Base-by-base conservation (phyloP, 2,797 vertebrate genomes). In the Leuciscus waleckii region DNA sequence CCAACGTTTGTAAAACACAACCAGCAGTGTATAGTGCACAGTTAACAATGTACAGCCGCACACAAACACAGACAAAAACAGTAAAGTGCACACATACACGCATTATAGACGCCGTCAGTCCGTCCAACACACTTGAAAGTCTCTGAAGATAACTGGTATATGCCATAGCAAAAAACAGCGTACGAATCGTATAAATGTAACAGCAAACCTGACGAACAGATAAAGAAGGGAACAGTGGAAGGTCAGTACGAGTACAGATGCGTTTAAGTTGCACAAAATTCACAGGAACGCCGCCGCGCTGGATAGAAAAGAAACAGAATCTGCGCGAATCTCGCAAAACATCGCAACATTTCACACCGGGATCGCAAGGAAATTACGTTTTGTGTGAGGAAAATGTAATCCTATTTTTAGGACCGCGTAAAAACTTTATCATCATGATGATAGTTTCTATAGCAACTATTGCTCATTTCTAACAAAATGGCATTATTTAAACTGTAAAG, bases 21-120 rank as follows among this genome's bases (percentile, higher is more conserved):
- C 94, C 94, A 95, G 94, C 95, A 94, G 94, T 93, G 93, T 92
- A 94, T 91, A 89, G 89, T 95, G 94, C 93, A 93, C 92, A 91
- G 90, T 93, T 91, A 94, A 94, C 94, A 95, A 93, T 93, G 93
- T 95, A 93, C 94, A 94, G 94, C 93, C 92, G 92, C 93, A 91
- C 94, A 92, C 93, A 61, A 93, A 92, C 93, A 78, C 80, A 93
- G 93, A 94, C 90, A 93, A 93, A 94, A 94, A 93, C 94, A 94
- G 92, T 94, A 93, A 94, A 94, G 94, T 94, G 92, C 94, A 90
- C 92, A 91, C 92, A 88, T 81, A 88, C 85, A 87, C 78, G 10
- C 65, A 19, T 5, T 39, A n/a, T 23, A 81, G 58, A 82, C 83
- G 71, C 68, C 43, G 71, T 80, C 54, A 21, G 54, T 54, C 89